Evolutionary conservation across 2,888 invertebrate genomes (phyloP), one percentile per base, ranked within the genome.

Genomic region (Leucoma salicis): DNA sequence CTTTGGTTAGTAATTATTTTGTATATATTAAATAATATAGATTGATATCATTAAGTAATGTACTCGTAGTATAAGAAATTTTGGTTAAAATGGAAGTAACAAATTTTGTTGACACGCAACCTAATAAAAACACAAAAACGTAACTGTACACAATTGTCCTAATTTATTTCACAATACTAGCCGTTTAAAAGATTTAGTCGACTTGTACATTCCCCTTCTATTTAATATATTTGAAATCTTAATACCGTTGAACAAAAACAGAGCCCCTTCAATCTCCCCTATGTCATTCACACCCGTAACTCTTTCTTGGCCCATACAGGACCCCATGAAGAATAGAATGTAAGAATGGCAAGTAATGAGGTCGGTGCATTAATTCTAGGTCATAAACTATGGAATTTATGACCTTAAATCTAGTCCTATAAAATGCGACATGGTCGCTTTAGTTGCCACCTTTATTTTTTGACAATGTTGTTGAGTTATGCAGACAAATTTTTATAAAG

Each of bases 331-430:
- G 45, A 47, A 39, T 35, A 35, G 25, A 46, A 35, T 68, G 53
- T 57, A 83, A 88, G 88, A 88, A 89, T 88, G 78, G 78, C 74
- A 79, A 59, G 81, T 89, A 89, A 89, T 89, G 89, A 89, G 82
- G 70, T 68, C 65, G 64, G 65, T 71, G 72, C 76, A 82, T 88
- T 86, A 85, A 84, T 85, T 87, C 86, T 85, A 85, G 83, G 69
- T 74, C 82, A 87, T 89, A 89, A 89, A 89, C 67, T 87, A 70
- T 63, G 61, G 68, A 81, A 84, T 88, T 88, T 89, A 89, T 82
- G 73, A 46, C 43, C 61, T 63, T 37, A 49, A 61, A 78, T 73
- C 80, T 77, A 73, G 87, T 81, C 75, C 83, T 81, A 85, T 86
- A 79, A 86, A 86, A 86, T 85, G 75, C 67, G 87, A 82, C 81